phyloP scores from a whole-genome alignment of 2,113 vertebrate species.

The Pterocles orientalis region DNA sequence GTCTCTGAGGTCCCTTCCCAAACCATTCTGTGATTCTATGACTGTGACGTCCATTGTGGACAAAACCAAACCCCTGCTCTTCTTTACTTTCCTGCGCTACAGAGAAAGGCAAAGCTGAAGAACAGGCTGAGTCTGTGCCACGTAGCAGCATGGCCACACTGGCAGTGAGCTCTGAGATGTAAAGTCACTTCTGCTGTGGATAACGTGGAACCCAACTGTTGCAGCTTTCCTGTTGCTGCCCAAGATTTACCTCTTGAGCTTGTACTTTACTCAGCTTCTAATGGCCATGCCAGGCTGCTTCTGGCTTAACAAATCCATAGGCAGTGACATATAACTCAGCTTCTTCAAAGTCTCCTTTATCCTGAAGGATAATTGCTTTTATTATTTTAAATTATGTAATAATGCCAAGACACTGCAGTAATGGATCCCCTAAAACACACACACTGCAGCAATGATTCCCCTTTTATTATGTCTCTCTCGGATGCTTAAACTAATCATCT shows the following conservation, averaged over 20 bases:
- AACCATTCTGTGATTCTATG: no score
- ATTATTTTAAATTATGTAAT: slow-evolving; percentile 45
- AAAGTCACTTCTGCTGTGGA: background rate
- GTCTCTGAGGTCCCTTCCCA: no score
- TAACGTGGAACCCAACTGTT: background rate
- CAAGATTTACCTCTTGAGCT: background rate
- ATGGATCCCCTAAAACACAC: slow-evolving; percentile 34
- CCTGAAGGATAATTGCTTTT: slow-evolving; percentile 39
- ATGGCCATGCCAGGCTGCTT: background rate
- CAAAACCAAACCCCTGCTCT: background rate
- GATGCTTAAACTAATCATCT: slow-evolving; percentile 58
- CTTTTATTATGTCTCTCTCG: slow-evolving; percentile 55
- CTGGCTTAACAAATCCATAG: background rate
- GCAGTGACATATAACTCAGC: background rate
- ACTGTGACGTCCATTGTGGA: background rate
- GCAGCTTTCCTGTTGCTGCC: background rate
- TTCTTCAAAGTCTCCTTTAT: slow-evolving; percentile 20
- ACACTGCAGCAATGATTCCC: slow-evolving; percentile 29
- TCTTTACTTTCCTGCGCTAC: background rate
- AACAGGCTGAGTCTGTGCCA: background rate
- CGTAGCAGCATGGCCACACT: background rate
- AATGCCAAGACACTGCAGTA: slow-evolving; percentile 30
- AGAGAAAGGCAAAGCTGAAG: background rate
- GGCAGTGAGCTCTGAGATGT: background rate
- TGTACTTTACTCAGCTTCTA: background rate